Conservation (phyloP, 2,888 invertebrate genomes). For the Daptonema setosum region DNA sequence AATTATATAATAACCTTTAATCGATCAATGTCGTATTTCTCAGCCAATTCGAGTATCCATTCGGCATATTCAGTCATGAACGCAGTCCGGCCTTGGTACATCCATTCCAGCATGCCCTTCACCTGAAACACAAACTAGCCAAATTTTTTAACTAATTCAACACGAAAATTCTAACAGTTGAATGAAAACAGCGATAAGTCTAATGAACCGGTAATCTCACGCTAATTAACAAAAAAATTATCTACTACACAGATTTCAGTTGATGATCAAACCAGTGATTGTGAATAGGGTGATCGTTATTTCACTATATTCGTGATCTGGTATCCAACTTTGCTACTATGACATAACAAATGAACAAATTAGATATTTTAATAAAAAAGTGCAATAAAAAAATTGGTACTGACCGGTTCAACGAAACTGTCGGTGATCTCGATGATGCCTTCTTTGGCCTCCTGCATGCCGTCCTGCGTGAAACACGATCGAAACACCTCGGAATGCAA, state of each 20-base stretch:
- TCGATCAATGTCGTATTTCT: conserved; percentile 1
- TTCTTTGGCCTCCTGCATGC: conserved; percentile 20
- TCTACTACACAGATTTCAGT: background rate
- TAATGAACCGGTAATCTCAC: too few relatives aligned
- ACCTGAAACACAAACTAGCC: conserved; percentile 9
- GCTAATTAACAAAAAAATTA: too few relatives aligned
- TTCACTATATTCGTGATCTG: too few relatives aligned
- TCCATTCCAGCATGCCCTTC: conserved; percentile 20
- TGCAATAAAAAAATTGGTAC: conserved; percentile 5
- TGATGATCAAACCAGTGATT: background rate
- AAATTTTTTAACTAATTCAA: background rate
- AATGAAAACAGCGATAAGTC: too few relatives aligned
- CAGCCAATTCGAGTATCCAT: conserved; percentile 14
- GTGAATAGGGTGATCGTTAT: too few relatives aligned
- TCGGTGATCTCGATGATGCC: conserved; percentile 21
- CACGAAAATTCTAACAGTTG: background rate
- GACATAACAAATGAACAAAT: too few relatives aligned
- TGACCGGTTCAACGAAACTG: conserved; percentile 16
- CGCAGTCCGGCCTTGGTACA: conserved; percentile 18
- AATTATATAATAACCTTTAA: conserved; percentile 1
- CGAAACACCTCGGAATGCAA: conserved; percentile 20
- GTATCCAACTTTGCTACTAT: too few relatives aligned
- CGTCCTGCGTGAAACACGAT: conserved; percentile 18
- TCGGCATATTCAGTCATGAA: conserved; percentile 12
- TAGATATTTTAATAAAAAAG: background rate